phyloP scores from a whole-genome alignment of 2,113 vertebrate genomes.

The Chaetops frenatus region DNA sequence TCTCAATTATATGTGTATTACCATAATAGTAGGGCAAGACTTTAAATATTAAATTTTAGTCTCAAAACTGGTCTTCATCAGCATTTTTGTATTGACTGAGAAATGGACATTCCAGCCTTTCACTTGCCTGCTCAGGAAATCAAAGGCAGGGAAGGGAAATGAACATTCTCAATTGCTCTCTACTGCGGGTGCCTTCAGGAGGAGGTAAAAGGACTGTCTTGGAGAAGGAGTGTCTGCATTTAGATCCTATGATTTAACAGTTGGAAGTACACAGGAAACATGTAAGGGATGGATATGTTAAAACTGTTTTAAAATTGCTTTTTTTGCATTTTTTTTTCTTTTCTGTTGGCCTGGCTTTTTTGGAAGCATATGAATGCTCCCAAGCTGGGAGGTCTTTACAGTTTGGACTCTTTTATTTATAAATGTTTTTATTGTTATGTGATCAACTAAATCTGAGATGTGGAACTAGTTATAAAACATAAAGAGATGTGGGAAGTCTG shows the following conservation, averaged over 20 bases:
- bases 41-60: not conserved
- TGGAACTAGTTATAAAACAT: not conserved
- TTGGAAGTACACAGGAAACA: not conserved
- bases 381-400: not conserved
- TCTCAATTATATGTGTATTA: not conserved
- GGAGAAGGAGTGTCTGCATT: not conserved
- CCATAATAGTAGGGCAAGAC: not conserved
- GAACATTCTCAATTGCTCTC: not conserved
- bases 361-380: not conserved
- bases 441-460: not conserved
- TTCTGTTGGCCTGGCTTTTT: not conserved
- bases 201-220: not conserved
- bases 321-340: not conserved
- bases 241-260: not conserved
- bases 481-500: not conserved
- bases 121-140: not conserved
- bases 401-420: not conserved
- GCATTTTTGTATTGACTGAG: not conserved
- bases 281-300: not conserved
- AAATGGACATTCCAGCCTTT: not conserved
- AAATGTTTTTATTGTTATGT: not conserved
- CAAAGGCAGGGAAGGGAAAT: not conserved
- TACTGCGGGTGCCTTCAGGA: not conserved
- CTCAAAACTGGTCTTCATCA: not conserved
- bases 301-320: not conserved